phyloP scores from a whole-genome alignment of 2,113 vertebrate genomes.

The Stictonetta naevosa region DNA sequence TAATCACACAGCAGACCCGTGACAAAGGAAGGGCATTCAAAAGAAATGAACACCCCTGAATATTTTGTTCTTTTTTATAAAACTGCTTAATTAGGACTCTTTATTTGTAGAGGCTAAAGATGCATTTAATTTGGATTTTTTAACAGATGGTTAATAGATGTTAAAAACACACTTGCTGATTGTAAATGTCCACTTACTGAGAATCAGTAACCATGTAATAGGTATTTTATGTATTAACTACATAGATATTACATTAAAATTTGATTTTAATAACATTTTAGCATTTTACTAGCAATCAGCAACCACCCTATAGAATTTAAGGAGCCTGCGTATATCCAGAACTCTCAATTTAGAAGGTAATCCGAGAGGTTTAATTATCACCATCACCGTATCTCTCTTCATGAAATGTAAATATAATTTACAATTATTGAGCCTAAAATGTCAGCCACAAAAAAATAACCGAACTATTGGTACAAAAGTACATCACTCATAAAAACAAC shows the following conservation, averaged over 20 bases:
- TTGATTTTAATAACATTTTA: slow-evolving; percentile 33
- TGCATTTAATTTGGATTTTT: slow-evolving; percentile 43
- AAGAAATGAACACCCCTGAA: not conserved
- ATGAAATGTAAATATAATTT: slow-evolving; percentile 28
- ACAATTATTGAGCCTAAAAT: slow-evolving; percentile 49
- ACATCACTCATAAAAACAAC: slow-evolving; percentile 57
- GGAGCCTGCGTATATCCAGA: not conserved
- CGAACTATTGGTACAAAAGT: not conserved
- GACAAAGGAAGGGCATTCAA: not conserved
- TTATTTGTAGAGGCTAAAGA: slow-evolving; percentile 51
- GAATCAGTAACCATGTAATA: slow-evolving; percentile 63
- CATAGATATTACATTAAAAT: slow-evolving; percentile 42
- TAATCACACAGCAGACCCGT: not conserved
- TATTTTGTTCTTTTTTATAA: not conserved
- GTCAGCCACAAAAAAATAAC: slow-evolving; percentile 50
- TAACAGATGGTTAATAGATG: slow-evolving; percentile 68
- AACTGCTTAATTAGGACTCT: slow-evolving; percentile 34
- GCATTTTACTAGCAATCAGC: not conserved
- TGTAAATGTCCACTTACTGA: slow-evolving; percentile 67
- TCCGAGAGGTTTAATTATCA: slow-evolving; percentile 37
- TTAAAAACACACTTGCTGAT: slow-evolving; percentile 61
- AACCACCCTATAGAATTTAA: not conserved
- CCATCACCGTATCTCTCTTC: not conserved
- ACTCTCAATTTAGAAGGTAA: slow-evolving; percentile 9
- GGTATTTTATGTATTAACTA: slow-evolving; percentile 55